These are phyloP conservation scores for Aelia acuminata DNA, from an alignment of 2,888 invertebrate species.

Conservation along the genomic window DNA sequence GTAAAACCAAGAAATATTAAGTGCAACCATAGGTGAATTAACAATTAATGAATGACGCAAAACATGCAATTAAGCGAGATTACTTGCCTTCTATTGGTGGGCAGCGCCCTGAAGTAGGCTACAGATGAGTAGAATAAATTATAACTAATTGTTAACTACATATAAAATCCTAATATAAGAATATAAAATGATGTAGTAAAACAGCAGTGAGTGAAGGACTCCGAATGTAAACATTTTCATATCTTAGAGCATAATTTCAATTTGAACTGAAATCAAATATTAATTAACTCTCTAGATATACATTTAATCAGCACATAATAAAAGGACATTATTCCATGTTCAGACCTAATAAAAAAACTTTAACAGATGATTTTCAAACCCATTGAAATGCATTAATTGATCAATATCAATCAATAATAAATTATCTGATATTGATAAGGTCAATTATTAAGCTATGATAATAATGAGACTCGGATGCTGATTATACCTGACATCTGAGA, in stretches of 20 bases:
- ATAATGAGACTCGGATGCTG: no score
- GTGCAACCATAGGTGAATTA: constrained; percentile 57
- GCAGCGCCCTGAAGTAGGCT: constrained; percentile 57
- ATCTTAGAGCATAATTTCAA: background rate
- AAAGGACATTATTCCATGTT: no score
- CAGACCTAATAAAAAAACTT: no score
- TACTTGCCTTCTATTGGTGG: constrained; percentile 64
- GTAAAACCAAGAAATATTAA: background rate
- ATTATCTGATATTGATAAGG: no score
- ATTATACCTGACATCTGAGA: no score
- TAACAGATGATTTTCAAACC: no score
- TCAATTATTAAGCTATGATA: no score
- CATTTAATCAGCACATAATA: no score
- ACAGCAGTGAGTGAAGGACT: constrained; percentile 30
- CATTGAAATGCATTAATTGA: no score
- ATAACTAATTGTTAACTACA: constrained; percentile 45
- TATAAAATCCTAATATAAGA: constrained; percentile 35
- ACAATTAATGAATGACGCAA: constrained; percentile 63
- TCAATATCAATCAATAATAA: no score
- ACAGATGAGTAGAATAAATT: constrained; percentile 39
- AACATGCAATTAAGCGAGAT: constrained; percentile 64
- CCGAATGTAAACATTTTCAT: background rate
- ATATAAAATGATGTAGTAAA: background rate
- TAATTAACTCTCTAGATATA: no score
- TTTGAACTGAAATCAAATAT: no score